These are phyloP conservation scores for Galerucella calmariensis DNA, from an alignment of 2,888 invertebrate species.

Conservation along the genomic window DNA sequence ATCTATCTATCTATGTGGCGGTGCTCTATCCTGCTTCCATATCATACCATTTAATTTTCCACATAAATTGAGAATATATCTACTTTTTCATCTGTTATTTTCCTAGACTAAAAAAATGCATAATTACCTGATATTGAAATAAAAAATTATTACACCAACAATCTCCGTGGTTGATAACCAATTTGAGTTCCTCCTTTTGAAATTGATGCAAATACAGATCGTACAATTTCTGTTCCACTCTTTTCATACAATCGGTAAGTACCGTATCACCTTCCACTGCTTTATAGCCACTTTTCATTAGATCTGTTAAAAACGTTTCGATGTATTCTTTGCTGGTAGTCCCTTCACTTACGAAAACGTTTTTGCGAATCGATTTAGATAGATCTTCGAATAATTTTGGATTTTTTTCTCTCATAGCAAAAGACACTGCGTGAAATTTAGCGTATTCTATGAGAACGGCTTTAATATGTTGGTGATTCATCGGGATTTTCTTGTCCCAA, in stretches of 20 bases:
- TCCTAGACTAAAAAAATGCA: too few species aligned
- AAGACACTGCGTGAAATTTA: conserved; percentile 42
- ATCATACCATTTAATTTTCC: too few species aligned
- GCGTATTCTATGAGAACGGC: conserved; percentile 44
- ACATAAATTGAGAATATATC: too few species aligned
- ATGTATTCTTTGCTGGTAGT: neutral
- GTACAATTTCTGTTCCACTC: neutral
- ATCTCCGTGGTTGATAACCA: conserved; percentile 52
- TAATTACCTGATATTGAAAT: conserved; percentile 47
- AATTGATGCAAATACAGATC: neutral
- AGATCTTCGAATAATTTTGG: conserved; percentile 37
- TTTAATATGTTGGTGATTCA: conserved; percentile 41
- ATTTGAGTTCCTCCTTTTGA: neutral
- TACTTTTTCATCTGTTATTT: too few species aligned
- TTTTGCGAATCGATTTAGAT: neutral
- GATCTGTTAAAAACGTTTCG: neutral
- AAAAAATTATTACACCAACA: conserved; percentile 55
- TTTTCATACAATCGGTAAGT: conserved; percentile 11
- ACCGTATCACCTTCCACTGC: conserved; percentile 17
- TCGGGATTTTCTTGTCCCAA: neutral
- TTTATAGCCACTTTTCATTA: conserved; percentile 23
- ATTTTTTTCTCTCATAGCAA: conserved; percentile 39
- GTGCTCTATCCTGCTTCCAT: too few species aligned
- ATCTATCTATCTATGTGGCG: too few species aligned
- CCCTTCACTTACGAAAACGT: conserved; percentile 12